Conservation (phyloP, 2,888 invertebrate species). For the Heliconius hortense region DNA sequence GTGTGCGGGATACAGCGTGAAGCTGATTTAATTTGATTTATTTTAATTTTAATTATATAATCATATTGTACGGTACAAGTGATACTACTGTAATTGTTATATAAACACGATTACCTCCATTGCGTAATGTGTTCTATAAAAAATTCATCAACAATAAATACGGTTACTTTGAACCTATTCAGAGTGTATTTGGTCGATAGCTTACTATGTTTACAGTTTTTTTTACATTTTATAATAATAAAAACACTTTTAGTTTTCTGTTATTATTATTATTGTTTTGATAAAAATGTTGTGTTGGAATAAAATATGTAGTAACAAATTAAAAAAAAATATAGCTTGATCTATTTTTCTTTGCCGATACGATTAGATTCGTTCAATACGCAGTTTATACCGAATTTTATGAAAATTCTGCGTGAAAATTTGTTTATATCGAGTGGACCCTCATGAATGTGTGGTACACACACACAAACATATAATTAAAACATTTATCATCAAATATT, state of each 20-base stretch:
- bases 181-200: slow-evolving; percentile 10
- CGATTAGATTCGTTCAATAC: too few species aligned
- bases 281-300: background rate
- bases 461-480: background rate
- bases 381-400: too few species aligned
- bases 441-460: background rate
- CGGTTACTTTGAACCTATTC: slow-evolving; percentile 1
- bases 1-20: too few species aligned
- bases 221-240: background rate
- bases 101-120: slow-evolving; percentile 7
- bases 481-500: background rate
- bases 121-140: slow-evolving; percentile 14
- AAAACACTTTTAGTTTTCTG: background rate
- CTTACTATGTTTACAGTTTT: slow-evolving; percentile 6
- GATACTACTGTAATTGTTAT: slow-evolving; percentile 1
- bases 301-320: background rate
- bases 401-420: too few species aligned
- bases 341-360: too few species aligned
- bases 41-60: too few species aligned
- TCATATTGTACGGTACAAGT: background rate
- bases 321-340: background rate
- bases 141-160: slow-evolving; percentile 21
- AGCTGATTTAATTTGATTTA: too few species aligned
- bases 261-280: background rate
- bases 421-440: too few species aligned